Base-by-base conservation (phyloP, 2,888 invertebrate genomes). In the Vanessa cardui region DNA sequence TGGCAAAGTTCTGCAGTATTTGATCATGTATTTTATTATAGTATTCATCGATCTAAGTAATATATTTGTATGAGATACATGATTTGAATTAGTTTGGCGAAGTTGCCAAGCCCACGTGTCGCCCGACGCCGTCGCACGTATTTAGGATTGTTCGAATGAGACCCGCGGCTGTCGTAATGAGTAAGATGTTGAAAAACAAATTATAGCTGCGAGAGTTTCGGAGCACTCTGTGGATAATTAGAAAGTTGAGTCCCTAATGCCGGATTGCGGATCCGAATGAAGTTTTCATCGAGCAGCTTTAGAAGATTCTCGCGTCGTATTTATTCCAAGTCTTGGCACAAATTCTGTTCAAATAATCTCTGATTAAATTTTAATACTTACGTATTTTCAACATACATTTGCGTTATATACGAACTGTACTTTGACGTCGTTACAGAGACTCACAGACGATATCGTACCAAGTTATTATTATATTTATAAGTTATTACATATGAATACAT, bases 171-270 rank as follows among this genome's bases (percentile, higher is more conserved):
- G 15, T 47, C 46, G 49, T 61, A 62, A 64, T 64, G 49, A 54
- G 50, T 59, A 52, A 46, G 49, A 50, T 45, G 45, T 59, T 63
- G 65, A 26, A 62, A 64, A 70, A 68, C 59, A 68, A 64, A 65
- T 61, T 62, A 62, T 62, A 65, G 52, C 47, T 39, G 26, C 46
- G 47, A 49, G 50, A 20, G 45, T 39, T 49, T 62, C 33, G 33
- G 56, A 54, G 26, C 60, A 50, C 50, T 20, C 26, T 49, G 49
- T 49, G 52, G 63, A 61, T 71, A 58, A 59, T 69, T 69, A 60
- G 60, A 67, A 69, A 69, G 65, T 69, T 60, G 47, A 69, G 64
- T 67, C 67, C 64, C 49, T 58, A 61, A 67, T 63, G 50, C 62
- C 62, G 54, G 64, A 60, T 62, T 58, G 61, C 39, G 52, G 52